A percentile compares a stretch with the other conserved stretches of the same genome.
These are phyloP conservation scores for Crocodylus rhombifer DNA, from an alignment of 2,797 vertebrate species.

Conservation along the genomic window DNA sequence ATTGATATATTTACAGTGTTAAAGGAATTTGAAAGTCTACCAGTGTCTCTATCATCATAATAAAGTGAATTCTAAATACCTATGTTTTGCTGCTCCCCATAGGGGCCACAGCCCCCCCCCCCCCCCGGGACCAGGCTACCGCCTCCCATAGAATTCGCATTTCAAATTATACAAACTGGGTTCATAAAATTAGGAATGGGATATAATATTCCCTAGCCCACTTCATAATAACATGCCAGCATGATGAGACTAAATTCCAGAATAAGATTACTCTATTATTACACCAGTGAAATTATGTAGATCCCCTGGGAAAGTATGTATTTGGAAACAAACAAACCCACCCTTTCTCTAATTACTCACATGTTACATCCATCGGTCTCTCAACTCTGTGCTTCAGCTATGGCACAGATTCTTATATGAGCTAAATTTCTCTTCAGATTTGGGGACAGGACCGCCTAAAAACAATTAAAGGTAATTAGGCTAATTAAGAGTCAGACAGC, in stretches of 20 bases:
- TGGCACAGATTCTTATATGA: not conserved
- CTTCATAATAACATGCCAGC: not conserved
- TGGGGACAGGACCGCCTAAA: not conserved
- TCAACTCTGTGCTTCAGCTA: not conserved
- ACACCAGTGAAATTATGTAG: not conserved
- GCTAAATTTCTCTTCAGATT: not conserved
- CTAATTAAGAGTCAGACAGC: not conserved
- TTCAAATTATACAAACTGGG: not conserved
- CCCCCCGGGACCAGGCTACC: no score
- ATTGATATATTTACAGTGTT: no score
- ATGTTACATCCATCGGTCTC: not conserved
- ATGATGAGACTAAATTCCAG: not conserved
- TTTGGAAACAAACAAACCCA: not conserved
- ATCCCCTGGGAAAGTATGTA: not conserved
- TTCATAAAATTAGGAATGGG: not conserved
- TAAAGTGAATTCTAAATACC: not conserved
- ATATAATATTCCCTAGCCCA: not conserved
- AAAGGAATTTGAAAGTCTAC: no score
- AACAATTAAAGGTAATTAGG: not conserved
- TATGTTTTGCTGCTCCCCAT: no score
- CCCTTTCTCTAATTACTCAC: not conserved
- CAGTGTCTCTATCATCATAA: not conserved
- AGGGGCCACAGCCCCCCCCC: no score
- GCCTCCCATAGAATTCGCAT: not conserved
- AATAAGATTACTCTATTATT: not conserved